A percentile compares a stretch with the other conserved stretches of the same genome.
These are phyloP conservation scores for Microchrysa polita DNA, from an alignment of 2,888 invertebrate species.

Conservation along the genomic window DNA sequence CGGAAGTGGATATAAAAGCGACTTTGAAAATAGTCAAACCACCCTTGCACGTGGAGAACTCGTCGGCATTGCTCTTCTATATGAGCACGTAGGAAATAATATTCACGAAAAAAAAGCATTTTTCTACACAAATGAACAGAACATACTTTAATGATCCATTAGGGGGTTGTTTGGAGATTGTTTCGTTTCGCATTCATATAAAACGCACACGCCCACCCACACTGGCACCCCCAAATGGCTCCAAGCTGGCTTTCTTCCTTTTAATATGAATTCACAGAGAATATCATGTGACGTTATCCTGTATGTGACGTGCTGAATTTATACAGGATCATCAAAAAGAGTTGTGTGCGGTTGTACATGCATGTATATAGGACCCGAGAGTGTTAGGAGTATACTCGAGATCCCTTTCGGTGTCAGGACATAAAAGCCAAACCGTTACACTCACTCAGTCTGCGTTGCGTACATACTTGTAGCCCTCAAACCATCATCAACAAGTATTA, in stretches of 20 bases:
- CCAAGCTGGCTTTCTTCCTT: no score
- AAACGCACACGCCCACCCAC: no score
- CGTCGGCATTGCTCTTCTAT: conserved; percentile 14
- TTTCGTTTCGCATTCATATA: conserved; percentile 29
- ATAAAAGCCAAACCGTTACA: conserved; percentile 39
- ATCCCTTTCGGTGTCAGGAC: conserved; percentile 25
- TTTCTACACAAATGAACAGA: conserved; percentile 45
- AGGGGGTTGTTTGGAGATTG: conserved; percentile 32
- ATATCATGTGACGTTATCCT: neutral
- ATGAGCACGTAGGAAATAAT: conserved; percentile 36
- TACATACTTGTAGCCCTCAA: conserved; percentile 8
- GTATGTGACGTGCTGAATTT: neutral
- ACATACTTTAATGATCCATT: conserved; percentile 46
- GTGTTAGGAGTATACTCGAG: neutral
- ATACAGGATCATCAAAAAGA: conserved; percentile 1
- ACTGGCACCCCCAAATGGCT: no score
- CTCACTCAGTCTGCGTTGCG: conserved; percentile 11
- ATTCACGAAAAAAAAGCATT: conserved; percentile 32
- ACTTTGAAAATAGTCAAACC: neutral
- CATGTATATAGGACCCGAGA: neutral
- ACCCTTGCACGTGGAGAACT: no score
- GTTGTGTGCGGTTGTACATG: neutral
- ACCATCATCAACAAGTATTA: conserved; percentile 36
- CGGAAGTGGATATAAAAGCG: conserved; percentile 1
- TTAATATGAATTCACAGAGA: conserved; percentile 29